Evolutionary conservation across 2,113 vertebrate species (phyloP), one percentile per base, ranked within the genome.

Genomic region (Sitta europaea): DNA sequence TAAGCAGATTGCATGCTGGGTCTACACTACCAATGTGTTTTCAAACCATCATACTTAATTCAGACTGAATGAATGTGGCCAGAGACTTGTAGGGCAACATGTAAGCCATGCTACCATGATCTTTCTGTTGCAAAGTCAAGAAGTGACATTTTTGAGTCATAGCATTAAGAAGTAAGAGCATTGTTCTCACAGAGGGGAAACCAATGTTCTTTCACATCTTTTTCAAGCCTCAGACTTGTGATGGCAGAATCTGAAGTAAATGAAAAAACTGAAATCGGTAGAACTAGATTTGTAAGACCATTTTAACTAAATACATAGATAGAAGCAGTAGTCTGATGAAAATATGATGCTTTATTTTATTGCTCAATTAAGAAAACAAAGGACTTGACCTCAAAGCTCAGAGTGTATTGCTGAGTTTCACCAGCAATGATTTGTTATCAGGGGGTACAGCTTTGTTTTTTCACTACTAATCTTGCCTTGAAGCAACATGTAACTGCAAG

Each of bases 71-170:
- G 18, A 36, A 25, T 17, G 13, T 33, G 75, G 47, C 33, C 23
- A 42, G 22, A 74, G 27, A 14, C 10, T 3, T 1, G 3, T 14
- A 29, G n/a, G 35, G 24, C n/a, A 76, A 10, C 0, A 0, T 1
- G 8, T n/a, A 45, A 29, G 35, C 47, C 3, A 6, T 13, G 17
- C 40, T 42, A 10, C 68, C 3, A 0, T 11, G 31, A 66, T 28
- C 27, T 47, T 35, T 7, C 31, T 43, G 24, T 50, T 29, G 43
- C 23, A 45, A 55, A 59, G 43, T 40, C 11, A 6, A 11, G 38
- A 66, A 36, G 15, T 21, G 65, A 7, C 33, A 24, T 33, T 71
- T 90, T 54, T 66, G 47, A 83, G 35, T 48, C 6, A 2, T 3
- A 59, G 40, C 6, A 20, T 23, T 68, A 65, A n/a, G 21, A 12